phyloP scores from a whole-genome alignment of 2,113 vertebrate species.

The Macquaria ambigua region DNA sequence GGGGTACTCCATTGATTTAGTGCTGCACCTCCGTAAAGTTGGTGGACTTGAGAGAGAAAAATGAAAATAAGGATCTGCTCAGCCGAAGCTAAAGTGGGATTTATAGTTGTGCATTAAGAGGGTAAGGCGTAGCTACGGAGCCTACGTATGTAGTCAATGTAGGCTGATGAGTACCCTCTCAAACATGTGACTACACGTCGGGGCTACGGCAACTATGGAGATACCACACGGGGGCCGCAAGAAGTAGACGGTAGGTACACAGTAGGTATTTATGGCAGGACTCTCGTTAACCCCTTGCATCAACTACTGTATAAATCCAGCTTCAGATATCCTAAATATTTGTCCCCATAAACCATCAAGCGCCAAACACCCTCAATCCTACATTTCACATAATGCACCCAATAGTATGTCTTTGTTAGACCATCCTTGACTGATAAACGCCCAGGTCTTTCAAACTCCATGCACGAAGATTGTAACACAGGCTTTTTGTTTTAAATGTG shows the following conservation, averaged over 20 bases:
- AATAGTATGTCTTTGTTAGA: background rate
- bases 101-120: background rate
- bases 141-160: background rate
- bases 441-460: background rate
- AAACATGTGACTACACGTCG: background rate
- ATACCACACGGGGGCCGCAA: background rate
- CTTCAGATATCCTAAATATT: background rate
- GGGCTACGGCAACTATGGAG: background rate
- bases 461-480: background rate
- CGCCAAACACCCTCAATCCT: background rate
- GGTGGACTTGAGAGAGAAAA: background rate
- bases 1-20: background rate
- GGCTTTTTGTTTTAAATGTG: background rate
- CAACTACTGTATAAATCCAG: background rate
- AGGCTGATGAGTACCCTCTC: background rate
- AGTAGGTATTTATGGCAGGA: no score
- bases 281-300: background rate
- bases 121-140: background rate
- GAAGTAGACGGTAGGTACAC: no score
- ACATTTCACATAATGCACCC: background rate
- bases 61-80: background rate
- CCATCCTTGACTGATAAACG: background rate
- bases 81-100: background rate
- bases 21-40: no score
- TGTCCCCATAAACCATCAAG: background rate